phyloP scores from a whole-genome alignment of 1,140 invertebrate genomes.

The Adelges cooleyi region DNA sequence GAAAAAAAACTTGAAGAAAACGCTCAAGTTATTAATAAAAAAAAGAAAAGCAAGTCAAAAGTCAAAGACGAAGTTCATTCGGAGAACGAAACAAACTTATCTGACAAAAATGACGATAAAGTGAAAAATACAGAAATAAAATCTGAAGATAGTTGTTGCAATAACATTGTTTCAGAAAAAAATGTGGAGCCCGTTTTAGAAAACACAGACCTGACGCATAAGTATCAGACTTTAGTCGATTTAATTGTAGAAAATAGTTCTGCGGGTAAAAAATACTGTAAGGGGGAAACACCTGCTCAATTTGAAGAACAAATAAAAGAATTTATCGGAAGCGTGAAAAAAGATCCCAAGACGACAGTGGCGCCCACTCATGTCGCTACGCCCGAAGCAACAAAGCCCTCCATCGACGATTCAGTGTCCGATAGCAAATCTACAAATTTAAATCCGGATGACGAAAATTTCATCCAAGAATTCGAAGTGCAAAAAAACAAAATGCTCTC shows the following conservation, averaged over 20 bases:
- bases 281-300: background rate
- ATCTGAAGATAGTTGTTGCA: background rate
- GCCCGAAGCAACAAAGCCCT: no score
- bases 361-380: no score
- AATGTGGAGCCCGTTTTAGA: no score
- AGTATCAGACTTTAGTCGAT: slow-evolving; percentile 9
- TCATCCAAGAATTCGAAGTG: background rate
- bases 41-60: background rate
- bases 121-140: background rate
- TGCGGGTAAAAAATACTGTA: slow-evolving; percentile 13
- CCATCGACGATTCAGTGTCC: background rate
- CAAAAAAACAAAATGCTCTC: background rate
- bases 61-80: background rate
- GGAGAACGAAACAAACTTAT: background rate
- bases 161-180: no score
- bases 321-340: background rate
- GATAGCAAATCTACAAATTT: background rate
- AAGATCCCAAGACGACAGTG: background rate
- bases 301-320: background rate
- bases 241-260: slow-evolving; percentile 13
- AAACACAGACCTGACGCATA: background rate
- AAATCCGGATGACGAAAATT: slow-evolving; percentile 1
- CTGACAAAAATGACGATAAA: background rate
- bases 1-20: no score
- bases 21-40: no score